A percentile compares a stretch with the other conserved stretches of the same genome.
Evolutionary conservation across 2,113 vertebrate genomes (phyloP).

Genomic region (Romanogobio albipinnatus): DNA sequence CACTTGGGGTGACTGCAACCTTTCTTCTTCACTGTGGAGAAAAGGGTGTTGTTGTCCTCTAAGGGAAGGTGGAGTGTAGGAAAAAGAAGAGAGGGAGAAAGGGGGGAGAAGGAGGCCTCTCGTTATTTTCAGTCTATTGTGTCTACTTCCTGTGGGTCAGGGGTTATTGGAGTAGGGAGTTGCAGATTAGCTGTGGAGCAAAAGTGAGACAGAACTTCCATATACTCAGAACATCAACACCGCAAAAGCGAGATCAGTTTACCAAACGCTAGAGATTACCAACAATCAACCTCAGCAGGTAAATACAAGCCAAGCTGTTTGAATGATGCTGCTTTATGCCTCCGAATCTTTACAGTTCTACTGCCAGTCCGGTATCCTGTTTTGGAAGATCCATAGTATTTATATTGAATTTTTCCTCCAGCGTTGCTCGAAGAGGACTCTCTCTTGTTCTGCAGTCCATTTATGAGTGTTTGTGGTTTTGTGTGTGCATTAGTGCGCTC

Average conservation of each 20-base stretch:
- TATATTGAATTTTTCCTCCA: not conserved
- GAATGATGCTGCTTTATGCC: conserved; percentile 24
- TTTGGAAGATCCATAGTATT: conserved; percentile 37
- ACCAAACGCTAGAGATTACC: not conserved
- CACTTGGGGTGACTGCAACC: conserved; percentile 25
- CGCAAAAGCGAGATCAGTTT: conserved; percentile 16
- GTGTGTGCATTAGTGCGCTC: not conserved
- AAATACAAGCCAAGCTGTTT: conserved; percentile 28
- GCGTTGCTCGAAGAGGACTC: not conserved
- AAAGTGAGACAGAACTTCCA: conserved; percentile 45
- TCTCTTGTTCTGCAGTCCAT: conserved; percentile 21
- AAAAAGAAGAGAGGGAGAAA: conserved; percentile 48
- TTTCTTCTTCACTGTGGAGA: conserved; percentile 14
- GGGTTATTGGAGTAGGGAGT: conserved; percentile 89
- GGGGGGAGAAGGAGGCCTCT: conserved; percentile 63
- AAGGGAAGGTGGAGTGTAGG: conserved; percentile 45
- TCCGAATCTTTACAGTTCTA: not conserved
- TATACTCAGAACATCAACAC: conserved; percentile 35
- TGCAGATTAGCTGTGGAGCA: conserved; percentile 74
- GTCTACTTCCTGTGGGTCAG: conserved; percentile 94
- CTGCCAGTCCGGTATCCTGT: conserved; percentile 41
- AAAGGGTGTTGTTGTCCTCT: conserved; percentile 36
- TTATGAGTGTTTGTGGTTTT: conserved; percentile 14
- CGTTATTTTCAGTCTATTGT: conserved; percentile 94
- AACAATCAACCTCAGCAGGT: conserved; percentile 47